phyloP scores from a whole-genome alignment of 2,888 invertebrate species.

The Callyntrura sp. region DNA sequence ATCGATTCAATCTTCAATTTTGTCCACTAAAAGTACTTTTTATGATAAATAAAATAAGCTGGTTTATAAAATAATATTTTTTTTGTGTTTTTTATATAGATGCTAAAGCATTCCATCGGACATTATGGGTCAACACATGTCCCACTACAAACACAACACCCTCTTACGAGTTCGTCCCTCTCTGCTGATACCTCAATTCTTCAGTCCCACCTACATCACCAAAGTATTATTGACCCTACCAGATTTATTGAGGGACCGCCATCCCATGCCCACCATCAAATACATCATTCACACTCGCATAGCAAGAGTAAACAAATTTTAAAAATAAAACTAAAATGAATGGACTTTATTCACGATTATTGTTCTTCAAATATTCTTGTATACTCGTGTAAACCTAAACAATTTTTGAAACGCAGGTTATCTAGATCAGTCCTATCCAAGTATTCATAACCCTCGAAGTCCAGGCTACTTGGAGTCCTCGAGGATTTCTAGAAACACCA shows the following conservation, averaged over 20 bases:
- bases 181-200: conserved; percentile 83
- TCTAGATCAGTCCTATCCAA: conserved; percentile 83
- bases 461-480: conserved; percentile 82
- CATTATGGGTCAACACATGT: conserved; percentile 83
- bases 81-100: conserved; percentile 67
- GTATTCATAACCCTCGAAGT: conserved; percentile 82
- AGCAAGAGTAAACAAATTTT: conserved; percentile 80
- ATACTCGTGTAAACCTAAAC: not conserved
- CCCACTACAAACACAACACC: conserved; percentile 82
- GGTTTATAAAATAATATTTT: not conserved
- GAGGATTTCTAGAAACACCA: conserved; percentile 79
- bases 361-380: not conserved
- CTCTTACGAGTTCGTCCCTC: conserved; percentile 82
- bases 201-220: conserved; percentile 80
- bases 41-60: not conserved
- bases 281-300: conserved; percentile 81
- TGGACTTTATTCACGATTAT: not conserved
- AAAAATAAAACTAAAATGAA: not conserved
- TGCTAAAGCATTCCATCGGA: conserved; percentile 83
- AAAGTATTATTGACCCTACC: conserved; percentile 82
- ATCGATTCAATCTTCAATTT: no score
- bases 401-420: conserved; percentile 75
- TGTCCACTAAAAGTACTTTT: no score
- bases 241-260: conserved; percentile 83
- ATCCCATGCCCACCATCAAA: conserved; percentile 77